Evolutionary conservation across 2,888 invertebrate species (phyloP), one percentile per base, ranked within the genome.

Genomic region (Cryptocephalus primarius): DNA sequence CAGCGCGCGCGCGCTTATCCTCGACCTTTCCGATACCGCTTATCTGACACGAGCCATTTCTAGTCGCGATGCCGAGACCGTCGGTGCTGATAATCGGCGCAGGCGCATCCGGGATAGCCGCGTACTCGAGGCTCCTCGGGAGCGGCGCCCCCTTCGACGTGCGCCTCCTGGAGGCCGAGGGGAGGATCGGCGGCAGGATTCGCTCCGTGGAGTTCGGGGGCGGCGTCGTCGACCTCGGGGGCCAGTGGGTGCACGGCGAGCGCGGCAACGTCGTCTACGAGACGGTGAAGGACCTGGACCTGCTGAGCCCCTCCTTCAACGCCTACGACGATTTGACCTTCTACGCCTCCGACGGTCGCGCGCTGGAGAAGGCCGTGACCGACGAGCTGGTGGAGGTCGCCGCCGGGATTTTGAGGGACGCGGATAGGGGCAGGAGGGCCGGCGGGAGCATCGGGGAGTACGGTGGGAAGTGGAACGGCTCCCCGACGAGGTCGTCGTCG

Each of bases 401-500:
- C 36, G 12, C 4, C 4, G 4, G 12, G 4, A 36, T 36, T 6
- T 6, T 36, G 2, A 4, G 11, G 4, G 12, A 36, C 36, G 11
- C n/a, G 6, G 36, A 36, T n/a, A n/a, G n/a, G n/a, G n/a, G n/a
- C n/a, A n/a, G n/a, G n/a, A n/a, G n/a, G n/a, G n/a, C n/a, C n/a
- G n/a, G n/a, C n/a, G n/a, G n/a, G n/a, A n/a, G n/a, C n/a, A n/a
- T 36, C 6, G 36, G 36, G 12, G 12, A 36, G 11, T 6, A 11
- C 80, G 82, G 1, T 69, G 72, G 49, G 66, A 75, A 45, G 76
- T 83, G 67, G 88, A 88, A 64, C 65, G 64, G 2, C 60, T 82
- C 36, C 60, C 75, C 0, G 76, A 80, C 42, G 69, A 74, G 11
- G 71, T 76, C 44, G 72, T 83, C 4, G 60, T 65, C 14, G 61